Conservation (phyloP, 2,888 invertebrate species). For the Zele albiditarsus region DNA sequence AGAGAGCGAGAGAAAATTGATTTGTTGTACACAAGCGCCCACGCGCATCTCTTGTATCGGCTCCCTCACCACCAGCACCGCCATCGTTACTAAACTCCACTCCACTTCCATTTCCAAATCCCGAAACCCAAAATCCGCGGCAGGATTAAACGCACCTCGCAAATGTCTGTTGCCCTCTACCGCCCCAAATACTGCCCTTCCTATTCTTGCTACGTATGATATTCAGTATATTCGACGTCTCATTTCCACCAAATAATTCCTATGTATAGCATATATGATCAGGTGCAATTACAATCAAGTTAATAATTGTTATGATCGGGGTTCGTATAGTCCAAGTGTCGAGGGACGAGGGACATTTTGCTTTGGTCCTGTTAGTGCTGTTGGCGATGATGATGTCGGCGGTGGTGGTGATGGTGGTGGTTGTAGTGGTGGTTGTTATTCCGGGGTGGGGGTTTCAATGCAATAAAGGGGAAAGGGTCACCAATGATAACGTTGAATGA, state of each 20-base stretch:
- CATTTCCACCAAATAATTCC: constrained; percentile 41
- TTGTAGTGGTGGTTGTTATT: not conserved
- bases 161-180: constrained; percentile 53
- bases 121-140: constrained; percentile 58
- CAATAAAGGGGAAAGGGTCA: constrained; percentile 1
- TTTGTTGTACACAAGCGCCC: constrained; percentile 54
- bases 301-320: constrained; percentile 65
- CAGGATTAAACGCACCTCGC: constrained; percentile 59
- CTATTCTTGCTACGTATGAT: not conserved
- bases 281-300: constrained; percentile 70
- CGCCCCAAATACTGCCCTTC: constrained; percentile 11
- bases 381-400: too few relatives aligned
- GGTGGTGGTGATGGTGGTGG: not conserved
- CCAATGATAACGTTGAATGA: constrained; percentile 24
- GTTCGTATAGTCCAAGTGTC: constrained; percentile 49
- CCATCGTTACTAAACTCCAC: constrained; percentile 18
- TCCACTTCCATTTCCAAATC: constrained; percentile 52
- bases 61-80: not conserved
- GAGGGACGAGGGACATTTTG: constrained; percentile 47
- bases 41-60: constrained; percentile 36
- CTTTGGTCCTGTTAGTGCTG: not conserved
- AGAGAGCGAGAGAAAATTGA: constrained; percentile 53
- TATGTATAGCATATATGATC: constrained; percentile 65
- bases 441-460: not conserved
- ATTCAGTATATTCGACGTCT: constrained; percentile 1